Conservation (phyloP, 2,888 invertebrate genomes). For the Caenorhabditis panamensis region DNA sequence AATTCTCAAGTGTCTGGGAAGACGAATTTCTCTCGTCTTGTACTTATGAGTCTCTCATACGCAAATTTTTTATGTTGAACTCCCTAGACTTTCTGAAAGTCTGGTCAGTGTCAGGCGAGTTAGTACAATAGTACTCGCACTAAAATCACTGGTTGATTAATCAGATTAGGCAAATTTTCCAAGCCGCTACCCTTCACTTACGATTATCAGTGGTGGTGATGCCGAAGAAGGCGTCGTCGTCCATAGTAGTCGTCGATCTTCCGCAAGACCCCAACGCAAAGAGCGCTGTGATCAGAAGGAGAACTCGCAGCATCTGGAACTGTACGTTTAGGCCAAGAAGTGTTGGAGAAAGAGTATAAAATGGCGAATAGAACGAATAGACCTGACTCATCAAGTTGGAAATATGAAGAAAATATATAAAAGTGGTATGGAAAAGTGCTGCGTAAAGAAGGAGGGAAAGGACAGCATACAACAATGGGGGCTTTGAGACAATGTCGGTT, state of each 20-base stretch:
- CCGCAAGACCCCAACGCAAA: constrained; percentile 11
- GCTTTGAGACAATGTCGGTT: constrained; percentile 47
- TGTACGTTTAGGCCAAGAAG: background rate
- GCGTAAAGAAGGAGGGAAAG: constrained; percentile 10
- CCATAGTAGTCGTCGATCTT: constrained; percentile 20
- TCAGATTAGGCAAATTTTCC: no score
- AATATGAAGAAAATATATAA: constrained; percentile 21
- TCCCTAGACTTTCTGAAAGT: background rate
- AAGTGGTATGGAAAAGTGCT: constrained; percentile 31
- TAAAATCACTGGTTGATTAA: no score
- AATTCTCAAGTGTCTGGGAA: background rate
- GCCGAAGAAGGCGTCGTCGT: constrained; percentile 51
- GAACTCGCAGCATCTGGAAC: constrained; percentile 21
- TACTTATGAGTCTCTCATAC: no score
- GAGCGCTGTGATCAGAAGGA: constrained; percentile 4
- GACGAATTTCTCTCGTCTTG: no score
- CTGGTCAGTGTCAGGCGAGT: background rate
- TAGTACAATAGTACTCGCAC: background rate
- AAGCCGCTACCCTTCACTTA: constrained; percentile 24
- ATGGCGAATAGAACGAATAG: background rate
- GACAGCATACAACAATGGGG: constrained; percentile 35
- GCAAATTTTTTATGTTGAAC: no score
- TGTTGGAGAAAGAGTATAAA: constrained; percentile 27
- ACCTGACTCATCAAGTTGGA: constrained; percentile 39
- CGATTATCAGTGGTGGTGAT: constrained; percentile 53